Evolutionary conservation across 2,113 vertebrate species (phyloP).

Genomic region (Guaruba guarouba): DNA sequence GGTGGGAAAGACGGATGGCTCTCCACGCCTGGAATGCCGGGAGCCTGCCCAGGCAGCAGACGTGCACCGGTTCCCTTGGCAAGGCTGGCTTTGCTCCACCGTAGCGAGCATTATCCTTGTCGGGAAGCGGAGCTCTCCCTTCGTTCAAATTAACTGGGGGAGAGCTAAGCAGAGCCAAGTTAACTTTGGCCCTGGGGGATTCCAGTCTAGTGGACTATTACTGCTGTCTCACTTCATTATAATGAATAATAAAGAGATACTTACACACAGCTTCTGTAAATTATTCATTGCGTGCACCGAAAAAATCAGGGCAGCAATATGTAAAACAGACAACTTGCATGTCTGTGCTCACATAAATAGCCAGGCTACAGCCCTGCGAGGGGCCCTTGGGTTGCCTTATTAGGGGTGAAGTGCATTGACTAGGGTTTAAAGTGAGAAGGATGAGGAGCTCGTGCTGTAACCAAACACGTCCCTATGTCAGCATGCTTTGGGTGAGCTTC

Average conservation of each 20-base stretch:
- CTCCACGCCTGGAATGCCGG: rapidly evolving
- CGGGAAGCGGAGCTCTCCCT: neutral
- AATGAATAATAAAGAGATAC: constrained; percentile 83
- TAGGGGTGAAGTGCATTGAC: constrained; percentile 41
- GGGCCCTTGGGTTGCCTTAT: constrained; percentile 35
- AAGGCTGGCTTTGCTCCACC: neutral
- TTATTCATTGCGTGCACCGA: constrained; percentile 74
- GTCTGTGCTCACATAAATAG: constrained; percentile 64
- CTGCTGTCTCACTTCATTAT: constrained; percentile 80
- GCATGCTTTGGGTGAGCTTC: neutral
- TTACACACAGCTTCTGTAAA: constrained; percentile 76
- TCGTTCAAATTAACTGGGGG: constrained; percentile 59
- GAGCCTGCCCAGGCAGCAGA: neutral
- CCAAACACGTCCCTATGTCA: neutral
- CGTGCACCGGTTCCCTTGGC: rapidly evolving
- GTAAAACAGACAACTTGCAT: constrained; percentile 64
- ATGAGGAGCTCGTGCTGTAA: neutral
- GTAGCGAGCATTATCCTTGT: neutral
- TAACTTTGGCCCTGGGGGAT: constrained; percentile 69
- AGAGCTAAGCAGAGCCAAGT: constrained; percentile 55
- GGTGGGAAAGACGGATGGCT: neutral
- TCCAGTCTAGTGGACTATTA: constrained; percentile 77
- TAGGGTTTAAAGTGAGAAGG: constrained; percentile 1
- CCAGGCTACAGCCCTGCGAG: constrained; percentile 46
- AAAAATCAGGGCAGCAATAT: constrained; percentile 71